Percentiles rank a stretch among this genome's conserved stretches.
Conservation (phyloP, 2,113 vertebrate species). For the Silurus glanis region DNA sequence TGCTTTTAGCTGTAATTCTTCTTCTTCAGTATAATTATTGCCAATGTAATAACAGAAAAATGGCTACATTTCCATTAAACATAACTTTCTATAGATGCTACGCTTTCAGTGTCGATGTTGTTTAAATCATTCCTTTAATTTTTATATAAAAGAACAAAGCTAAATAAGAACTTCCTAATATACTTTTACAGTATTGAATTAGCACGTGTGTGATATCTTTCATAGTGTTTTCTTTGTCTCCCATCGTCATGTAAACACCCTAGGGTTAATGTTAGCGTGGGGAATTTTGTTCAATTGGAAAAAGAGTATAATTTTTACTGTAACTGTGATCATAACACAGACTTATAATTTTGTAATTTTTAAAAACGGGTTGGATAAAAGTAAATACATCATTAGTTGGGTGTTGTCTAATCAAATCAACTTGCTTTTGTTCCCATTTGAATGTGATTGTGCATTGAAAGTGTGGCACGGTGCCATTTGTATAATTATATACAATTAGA, state of each 20-base stretch:
- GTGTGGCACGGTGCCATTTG: not conserved
- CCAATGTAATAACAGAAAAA: not conserved
- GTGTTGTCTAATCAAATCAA: conserved; percentile 5
- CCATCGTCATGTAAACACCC: not conserved
- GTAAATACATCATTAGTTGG: not conserved
- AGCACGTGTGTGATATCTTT: not conserved
- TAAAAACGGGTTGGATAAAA: not conserved
- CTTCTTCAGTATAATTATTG: not conserved
- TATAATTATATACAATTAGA: conserved; percentile 5
- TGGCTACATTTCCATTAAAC: not conserved
- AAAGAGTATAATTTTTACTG: not conserved
- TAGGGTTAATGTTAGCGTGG: not conserved
- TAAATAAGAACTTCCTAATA: not conserved
- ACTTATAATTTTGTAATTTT: not conserved
- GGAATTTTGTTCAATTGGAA: not conserved
- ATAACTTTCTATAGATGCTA: not conserved
- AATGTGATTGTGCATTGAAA: not conserved
- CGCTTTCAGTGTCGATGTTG: not conserved
- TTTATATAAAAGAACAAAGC: not conserved
- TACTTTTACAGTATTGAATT: not conserved
- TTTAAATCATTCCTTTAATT: not conserved
- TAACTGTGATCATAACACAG: not conserved
- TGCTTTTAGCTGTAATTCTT: no score
- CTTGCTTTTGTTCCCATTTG: not conserved
- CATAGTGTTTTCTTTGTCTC: not conserved